Conservation (phyloP, 2,888 invertebrate species). For the Thecocarcelia acutangulata region DNA sequence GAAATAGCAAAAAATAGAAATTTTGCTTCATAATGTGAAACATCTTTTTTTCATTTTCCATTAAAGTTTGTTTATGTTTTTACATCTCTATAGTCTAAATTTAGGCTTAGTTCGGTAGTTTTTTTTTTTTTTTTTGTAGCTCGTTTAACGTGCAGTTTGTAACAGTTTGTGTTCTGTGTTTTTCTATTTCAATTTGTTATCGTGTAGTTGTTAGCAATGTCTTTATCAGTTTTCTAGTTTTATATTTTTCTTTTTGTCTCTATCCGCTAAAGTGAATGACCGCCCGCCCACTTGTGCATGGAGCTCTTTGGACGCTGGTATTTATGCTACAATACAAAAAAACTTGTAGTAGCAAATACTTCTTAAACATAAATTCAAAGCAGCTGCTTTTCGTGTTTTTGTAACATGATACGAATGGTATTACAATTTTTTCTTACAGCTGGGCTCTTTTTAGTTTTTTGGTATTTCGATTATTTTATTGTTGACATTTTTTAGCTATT, state of each 20-base stretch:
- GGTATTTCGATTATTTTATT: slow-evolving; percentile 9
- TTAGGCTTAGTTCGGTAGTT: slow-evolving; percentile 21
- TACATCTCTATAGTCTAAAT: slow-evolving; percentile 18
- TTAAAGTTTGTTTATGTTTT: slow-evolving; percentile 22
- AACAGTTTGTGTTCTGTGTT: background rate
- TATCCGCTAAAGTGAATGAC: slow-evolving; percentile 40
- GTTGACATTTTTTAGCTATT: slow-evolving; percentile 21
- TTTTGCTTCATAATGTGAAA: background rate
- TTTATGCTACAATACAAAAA: slow-evolving; percentile 42
- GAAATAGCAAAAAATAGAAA: background rate
- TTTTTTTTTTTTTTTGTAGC: background rate
- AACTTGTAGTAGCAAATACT: background rate
- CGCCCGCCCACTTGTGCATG: background rate
- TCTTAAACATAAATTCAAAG: slow-evolving; percentile 29
- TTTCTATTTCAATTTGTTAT: slow-evolving; percentile 23
- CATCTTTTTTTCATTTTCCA: slow-evolving; percentile 16
- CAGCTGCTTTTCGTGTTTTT: slow-evolving; percentile 21
- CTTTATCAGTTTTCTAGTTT: background rate
- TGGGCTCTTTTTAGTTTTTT: background rate
- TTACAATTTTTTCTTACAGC: slow-evolving; percentile 46
- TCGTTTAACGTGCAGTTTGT: no score
- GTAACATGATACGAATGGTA: slow-evolving; percentile 29
- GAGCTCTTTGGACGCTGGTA: background rate
- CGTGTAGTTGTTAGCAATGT: background rate
- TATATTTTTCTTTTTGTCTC: background rate